Evolutionary conservation across 2,113 vertebrate genomes (phyloP).

Genomic region (Takifugu bimaculatus): DNA sequence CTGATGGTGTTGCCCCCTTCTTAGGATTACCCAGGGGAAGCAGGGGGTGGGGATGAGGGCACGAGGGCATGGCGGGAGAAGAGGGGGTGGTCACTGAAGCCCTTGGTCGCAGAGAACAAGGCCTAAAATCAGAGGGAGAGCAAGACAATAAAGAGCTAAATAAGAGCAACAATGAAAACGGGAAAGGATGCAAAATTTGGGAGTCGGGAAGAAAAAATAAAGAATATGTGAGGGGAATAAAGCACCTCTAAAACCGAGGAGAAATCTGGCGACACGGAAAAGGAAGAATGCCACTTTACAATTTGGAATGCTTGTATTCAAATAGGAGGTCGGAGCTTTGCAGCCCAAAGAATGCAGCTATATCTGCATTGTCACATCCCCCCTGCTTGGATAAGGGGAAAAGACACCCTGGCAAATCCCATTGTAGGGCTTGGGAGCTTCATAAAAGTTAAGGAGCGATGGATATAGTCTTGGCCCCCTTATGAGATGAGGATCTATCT

Average conservation of each 20-base stretch:
- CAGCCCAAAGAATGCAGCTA: slow-evolving; percentile 62
- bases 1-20: slow-evolving; percentile 82
- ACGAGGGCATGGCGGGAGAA: slow-evolving; percentile 71
- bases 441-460: slow-evolving; percentile 77
- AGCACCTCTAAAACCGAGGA: slow-evolving; percentile 42
- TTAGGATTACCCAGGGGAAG: slow-evolving; percentile 72
- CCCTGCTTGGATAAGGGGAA: slow-evolving; percentile 60
- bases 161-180: slow-evolving; percentile 4
- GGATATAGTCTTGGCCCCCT: slow-evolving; percentile 71
- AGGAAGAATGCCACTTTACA: slow-evolving; percentile 68
- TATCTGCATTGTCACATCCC: slow-evolving; percentile 72
- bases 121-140: slow-evolving; percentile 30
- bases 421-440: slow-evolving; percentile 76
- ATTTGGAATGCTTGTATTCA: slow-evolving; percentile 75
- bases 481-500: slow-evolving; percentile 75
- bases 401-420: slow-evolving; percentile 76
- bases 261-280: slow-evolving; percentile 59
- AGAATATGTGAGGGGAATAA: slow-evolving; percentile 15
- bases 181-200: neutral
- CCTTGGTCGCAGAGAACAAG: slow-evolving; percentile 52
- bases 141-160: slow-evolving; percentile 4
- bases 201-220: slow-evolving; percentile 7
- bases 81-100: slow-evolving; percentile 62
- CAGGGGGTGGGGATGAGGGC: slow-evolving; percentile 61
- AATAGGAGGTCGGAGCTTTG: slow-evolving; percentile 67